Conservation (phyloP, 2,797 vertebrate species). For the Gastrophryne carolinensis region DNA sequence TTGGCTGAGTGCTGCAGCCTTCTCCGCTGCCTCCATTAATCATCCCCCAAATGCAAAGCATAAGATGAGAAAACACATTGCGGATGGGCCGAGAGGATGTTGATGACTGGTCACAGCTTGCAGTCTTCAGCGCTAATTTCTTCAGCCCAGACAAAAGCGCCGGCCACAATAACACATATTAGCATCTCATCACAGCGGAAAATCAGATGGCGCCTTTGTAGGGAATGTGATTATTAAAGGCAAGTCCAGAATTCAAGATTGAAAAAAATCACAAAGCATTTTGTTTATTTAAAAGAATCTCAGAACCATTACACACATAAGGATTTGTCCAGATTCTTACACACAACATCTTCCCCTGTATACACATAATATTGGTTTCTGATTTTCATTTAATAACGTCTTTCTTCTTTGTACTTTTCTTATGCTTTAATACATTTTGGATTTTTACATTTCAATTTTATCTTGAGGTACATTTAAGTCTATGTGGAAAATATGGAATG, state of each 20-base stretch:
- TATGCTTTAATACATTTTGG: too few relatives aligned
- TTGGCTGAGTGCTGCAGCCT: constrained; percentile 11
- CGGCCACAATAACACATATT: background rate
- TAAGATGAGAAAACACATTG: background rate
- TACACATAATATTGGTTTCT: too few relatives aligned
- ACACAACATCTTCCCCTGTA: too few relatives aligned
- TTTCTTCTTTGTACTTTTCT: too few relatives aligned
- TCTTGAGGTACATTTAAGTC: too few relatives aligned
- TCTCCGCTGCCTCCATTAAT: background rate
- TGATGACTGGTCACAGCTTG: constrained; percentile 37
- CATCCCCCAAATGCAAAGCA: background rate
- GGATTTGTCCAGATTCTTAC: too few relatives aligned
- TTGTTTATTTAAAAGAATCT: background rate
- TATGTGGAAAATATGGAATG: too few relatives aligned
- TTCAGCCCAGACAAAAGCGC: background rate
- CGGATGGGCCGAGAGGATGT: background rate
- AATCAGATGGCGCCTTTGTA: background rate
- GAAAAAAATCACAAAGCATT: background rate
- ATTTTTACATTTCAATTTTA: too few relatives aligned
- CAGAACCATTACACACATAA: background rate
- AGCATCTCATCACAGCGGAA: background rate
- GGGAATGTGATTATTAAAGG: background rate
- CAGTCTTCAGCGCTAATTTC: background rate
- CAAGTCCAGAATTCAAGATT: background rate
- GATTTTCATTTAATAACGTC: too few relatives aligned